Base-by-base conservation (phyloP, 1,140 invertebrate species). In the Micrasema longulum region DNA sequence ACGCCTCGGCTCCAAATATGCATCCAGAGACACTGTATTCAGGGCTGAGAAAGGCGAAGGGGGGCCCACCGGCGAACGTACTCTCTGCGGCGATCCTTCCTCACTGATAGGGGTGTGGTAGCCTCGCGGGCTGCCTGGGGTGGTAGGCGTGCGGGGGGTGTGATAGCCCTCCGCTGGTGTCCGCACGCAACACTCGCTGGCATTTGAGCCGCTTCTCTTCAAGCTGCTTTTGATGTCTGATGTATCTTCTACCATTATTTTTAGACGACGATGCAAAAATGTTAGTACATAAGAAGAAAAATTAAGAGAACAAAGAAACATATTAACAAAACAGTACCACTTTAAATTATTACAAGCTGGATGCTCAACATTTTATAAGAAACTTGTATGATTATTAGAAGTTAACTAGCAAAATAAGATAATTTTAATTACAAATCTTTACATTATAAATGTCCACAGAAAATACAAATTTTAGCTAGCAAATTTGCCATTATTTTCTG, bases 31-130 rank as follows among this genome's bases (percentile, higher is more conserved):
- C 11, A 91, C 89, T 0, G 94, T 94, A 85, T 93, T 89, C 1
- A 93, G 87, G 0, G 94, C 94, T 1, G 94, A 95, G 75, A 92
- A 94, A 0, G 94, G 94, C 0, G 94, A 94, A 0, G 92, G 92
- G 0, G 90, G 82, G 0, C 81, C 82, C 26, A 88, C 88, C 0
- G 83, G 82, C 2, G 82, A 79, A 43, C 62, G 63, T 72, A 72
- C 47, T 71, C 60, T 62, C 80, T 77, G 63, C 47, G 64, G 69
- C 70, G 73, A 71, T 4, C 80, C 74, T 64, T 70, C 80, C 55
- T 85, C 85, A 23, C 84, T 84, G 41, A 87, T 80, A 10, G 88
- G 87, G 0, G 91, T 91, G 77, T 91, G 90, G 78, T 91, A 91
- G 55, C 90, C 90, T 41, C 88, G 87, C 0, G 87, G 87, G 70